Evolutionary conservation across 2,113 vertebrate genomes (phyloP), one percentile per base, ranked within the genome.

Genomic region (Noctilio leporinus): DNA sequence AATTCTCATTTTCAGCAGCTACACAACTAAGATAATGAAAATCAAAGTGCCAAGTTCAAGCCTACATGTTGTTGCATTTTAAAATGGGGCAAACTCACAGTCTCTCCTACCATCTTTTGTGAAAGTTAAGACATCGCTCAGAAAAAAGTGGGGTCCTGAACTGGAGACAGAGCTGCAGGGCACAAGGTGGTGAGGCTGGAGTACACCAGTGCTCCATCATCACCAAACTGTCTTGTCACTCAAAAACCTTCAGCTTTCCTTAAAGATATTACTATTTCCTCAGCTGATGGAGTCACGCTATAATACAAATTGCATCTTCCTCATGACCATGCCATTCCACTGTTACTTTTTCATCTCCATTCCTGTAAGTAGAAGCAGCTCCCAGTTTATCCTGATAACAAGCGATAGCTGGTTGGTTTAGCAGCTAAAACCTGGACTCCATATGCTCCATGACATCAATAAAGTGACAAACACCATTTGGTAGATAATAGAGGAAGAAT

Each of bases 121-220:
- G 26, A 83, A 83, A 82, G 1, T 82, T 14, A 59, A 82, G 6
- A 80, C 24, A 47, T 40, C 10, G 16, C 24, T 40, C 15, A 89
- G 17, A 51, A 86, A 38, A 83, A 49, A 77, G 30, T 26, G 20
- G 4, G 16, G 38, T 62, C 7, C 28, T 72, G 43, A 78, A 51
- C 22, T 10, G 47, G 5, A 69, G 8, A 59, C 2, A 4, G 1
- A 47, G 26, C 5, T 5, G 10, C 9, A 17, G 22, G 14, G 12
- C 20, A 26, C 0, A 1, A 24, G 5, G 12, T 12, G 35, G 16
- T 35, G 4, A 4, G 4, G 67, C 26, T 80, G 55, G 4, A 20
- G 22, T 19, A 3, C 5, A 9, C 24, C n/a, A 40, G 3, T 10
- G 35, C 5, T 17, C 19, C 3, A 3, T 64, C 17, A 1, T n/a